phyloP scores from a whole-genome alignment of 2,797 vertebrate genomes.

The Enteromius anoplus region DNA sequence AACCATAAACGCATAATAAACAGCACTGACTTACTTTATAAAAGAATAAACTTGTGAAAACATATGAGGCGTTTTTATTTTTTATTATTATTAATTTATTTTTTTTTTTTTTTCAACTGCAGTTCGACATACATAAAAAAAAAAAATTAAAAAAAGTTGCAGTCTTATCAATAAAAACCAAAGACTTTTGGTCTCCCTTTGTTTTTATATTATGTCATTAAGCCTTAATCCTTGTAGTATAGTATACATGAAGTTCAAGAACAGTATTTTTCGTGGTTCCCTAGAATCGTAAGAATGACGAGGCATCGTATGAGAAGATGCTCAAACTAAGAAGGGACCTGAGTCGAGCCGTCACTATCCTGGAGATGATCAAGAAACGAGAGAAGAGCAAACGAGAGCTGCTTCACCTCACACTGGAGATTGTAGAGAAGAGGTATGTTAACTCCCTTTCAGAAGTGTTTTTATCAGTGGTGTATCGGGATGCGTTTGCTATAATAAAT shows the following conservation, averaged over 20 bases:
- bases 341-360: slow-evolving; percentile 95
- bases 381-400: slow-evolving; percentile 98
- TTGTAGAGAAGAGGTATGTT: slow-evolving; percentile 94
- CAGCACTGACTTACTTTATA: no score
- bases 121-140: no score
- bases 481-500: background rate
- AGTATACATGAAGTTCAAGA: background rate
- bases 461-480: background rate
- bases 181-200: background rate
- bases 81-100: no score
- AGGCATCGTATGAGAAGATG: slow-evolving; percentile 99
- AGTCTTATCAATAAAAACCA: no score
- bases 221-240: background rate
- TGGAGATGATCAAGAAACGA: slow-evolving; percentile 98
- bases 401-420: slow-evolving; percentile 97
- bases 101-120: no score
- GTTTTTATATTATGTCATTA: background rate
- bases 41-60: no score
- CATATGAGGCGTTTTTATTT: no score
- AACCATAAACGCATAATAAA: no score
- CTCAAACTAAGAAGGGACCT: slow-evolving; percentile 95
- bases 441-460: background rate
- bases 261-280: background rate
- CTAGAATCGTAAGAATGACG: slow-evolving; percentile 99
- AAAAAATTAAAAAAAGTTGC: no score